Evolutionary conservation across 1,140 invertebrate genomes (phyloP), one percentile per base, ranked within the genome.

Genomic region (Drosophila albomicans): DNA sequence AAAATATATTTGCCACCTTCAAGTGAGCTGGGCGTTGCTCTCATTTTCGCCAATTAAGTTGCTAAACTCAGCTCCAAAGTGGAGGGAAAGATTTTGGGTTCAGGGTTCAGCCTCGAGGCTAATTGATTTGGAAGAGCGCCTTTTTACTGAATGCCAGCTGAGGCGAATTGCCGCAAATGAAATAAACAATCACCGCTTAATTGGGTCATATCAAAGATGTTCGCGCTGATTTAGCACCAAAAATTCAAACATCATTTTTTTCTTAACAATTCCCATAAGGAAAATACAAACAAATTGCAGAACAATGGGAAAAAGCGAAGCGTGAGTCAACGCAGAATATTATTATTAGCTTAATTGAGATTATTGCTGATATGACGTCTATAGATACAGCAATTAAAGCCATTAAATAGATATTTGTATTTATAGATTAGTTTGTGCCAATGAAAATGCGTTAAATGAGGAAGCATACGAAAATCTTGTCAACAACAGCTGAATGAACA

Each of bases 11-110:
- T 58, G 38, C 38, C 38, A 54, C 64, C 16, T 58, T 67, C 71
- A 45, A 61, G 59, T 58, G 69, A 65, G 65, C 43, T 69, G 76
- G 79, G 65, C 57, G 48, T 61, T 15, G 67, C 79, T 74, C 77
- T 82, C 77, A 87, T 80, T 80, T 78, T 71, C 62, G 73, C 68
- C 82, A 79, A 87, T 82, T 82, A 87, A 86, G 71, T 79, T 72
- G 48, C 70, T 16, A 63, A 82, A 56, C 38, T 62, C 48, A 38
- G 61, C 43, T 48, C 46, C 38, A 46, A 28, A 13, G 13, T 6
- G 30, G 30, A 0, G 13, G 3, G 16, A 10, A 0, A 13, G 61
- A 32, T 7, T 7, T 32, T 1, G 10, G 5, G 41, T 67, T 75
- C 67, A 56, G 73, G 79, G 77, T 88, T 84, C 84, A 84, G 65